Conservation (phyloP, 2,888 invertebrate genomes). For the Lymantria dispar region DNA sequence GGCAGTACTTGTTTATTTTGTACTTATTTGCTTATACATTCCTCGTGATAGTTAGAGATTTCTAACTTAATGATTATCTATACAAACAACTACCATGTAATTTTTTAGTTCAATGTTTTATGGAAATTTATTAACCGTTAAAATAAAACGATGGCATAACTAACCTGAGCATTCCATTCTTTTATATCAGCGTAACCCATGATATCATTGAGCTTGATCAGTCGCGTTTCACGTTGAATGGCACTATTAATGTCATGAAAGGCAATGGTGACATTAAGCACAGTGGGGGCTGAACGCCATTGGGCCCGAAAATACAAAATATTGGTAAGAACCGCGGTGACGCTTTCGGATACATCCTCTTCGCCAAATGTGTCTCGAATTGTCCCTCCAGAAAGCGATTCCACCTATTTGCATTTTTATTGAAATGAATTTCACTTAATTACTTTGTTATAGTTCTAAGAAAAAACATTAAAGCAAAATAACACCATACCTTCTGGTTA, state of each 20-base stretch:
- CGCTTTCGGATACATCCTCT: conserved; percentile 54
- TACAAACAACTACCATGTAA: too few species aligned
- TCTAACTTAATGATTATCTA: too few species aligned
- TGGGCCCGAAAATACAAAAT: conserved; percentile 64
- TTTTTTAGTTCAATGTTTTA: too few species aligned
- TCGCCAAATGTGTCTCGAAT: conserved; percentile 69
- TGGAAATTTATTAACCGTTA: too few species aligned
- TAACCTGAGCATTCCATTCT: conserved; percentile 69
- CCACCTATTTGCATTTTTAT: conserved; percentile 42
- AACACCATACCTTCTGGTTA: conserved; percentile 53
- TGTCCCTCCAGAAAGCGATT: conserved; percentile 61
- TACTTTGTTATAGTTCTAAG: not conserved
- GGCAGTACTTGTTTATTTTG: conserved; percentile 52
- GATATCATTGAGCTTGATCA: conserved; percentile 70
- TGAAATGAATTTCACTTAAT: not conserved
- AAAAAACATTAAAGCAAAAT: not conserved
- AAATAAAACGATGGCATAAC: conserved; percentile 5
- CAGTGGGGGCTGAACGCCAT: conserved; percentile 71
- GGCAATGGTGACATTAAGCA: conserved; percentile 60
- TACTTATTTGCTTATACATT: conserved; percentile 62
- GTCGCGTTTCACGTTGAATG: conserved; percentile 49
- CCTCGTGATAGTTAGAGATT: conserved; percentile 43
- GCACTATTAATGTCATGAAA: conserved; percentile 48
- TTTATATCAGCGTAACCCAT: conserved; percentile 60
- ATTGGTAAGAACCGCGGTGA: conserved; percentile 51